Base-by-base conservation (phyloP, 1,140 invertebrate genomes). In the Telenomus remus region DNA sequence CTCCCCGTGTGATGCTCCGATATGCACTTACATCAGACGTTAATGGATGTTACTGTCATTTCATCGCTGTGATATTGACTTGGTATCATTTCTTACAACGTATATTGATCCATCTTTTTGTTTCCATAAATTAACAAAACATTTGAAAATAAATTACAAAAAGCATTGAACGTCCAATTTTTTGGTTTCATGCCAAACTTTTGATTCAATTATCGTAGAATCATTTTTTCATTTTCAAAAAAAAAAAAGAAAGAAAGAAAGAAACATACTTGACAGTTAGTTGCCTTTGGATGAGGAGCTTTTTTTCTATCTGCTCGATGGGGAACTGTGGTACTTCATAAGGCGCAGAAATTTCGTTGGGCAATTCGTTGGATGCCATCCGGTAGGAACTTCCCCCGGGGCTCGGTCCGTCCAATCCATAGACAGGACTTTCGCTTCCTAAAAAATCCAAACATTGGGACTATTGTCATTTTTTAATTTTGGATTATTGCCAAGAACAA, bases 281-380 rank as follows among this genome's bases (percentile, higher is more conserved):
- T 82, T 97, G 95, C n/a, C 96, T 89, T 82, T 98, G 96, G 61
- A 97, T 94, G 35, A 95, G 92, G 7, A 96, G 89, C 81, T 97
- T 97, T 87, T 95, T 96, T 87, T 98, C 96, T 57, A 96, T 96
- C 82, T 98, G 95, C 85, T 98, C 97, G 79, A 99, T 99, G 0
- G 97, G 97, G 87, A 98, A 98, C 86, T 98, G 95, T 0, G 96
- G 96, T 11, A 98, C 94, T 88, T 98, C 96, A 84, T 97, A 98
- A 0, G 96, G 95, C 7, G 96, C 95, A 11, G 95, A 97, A 71
- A 97, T 93, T 87, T 97, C 95, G 86, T 97, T 97, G 34, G 94
- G 92, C 0, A 95, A 82, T 64, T 93, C 91, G 1, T 89, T 87
- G 0, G 89, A 82, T 19, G 86, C 83, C 27, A 81, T 60, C 33